Evolutionary conservation across 2,888 invertebrate genomes (phyloP).

Genomic region (Lacanobia oleracea): DNA sequence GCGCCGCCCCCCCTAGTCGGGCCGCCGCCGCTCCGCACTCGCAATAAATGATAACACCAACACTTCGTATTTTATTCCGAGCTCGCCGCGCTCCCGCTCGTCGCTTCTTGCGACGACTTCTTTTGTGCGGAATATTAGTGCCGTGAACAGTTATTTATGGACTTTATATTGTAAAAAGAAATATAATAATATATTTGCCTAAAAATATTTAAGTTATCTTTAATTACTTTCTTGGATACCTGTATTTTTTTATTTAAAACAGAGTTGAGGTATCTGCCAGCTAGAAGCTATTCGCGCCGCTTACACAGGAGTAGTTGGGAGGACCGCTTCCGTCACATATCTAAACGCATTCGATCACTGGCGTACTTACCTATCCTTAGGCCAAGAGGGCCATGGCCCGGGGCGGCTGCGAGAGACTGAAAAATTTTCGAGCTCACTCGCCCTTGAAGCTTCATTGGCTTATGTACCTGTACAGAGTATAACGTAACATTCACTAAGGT

Average conservation of each 20-base stretch:
- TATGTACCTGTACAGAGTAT: too few relatives aligned
- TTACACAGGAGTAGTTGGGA: neutral
- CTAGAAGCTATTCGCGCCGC: neutral
- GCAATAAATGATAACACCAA: conserved; percentile 49
- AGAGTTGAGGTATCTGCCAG: neutral
- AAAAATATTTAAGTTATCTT: conserved; percentile 14
- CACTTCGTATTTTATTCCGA: conserved; percentile 79
- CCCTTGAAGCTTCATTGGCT: too few relatives aligned
- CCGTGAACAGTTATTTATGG: conserved; percentile 24
- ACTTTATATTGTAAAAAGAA: conserved; percentile 41
- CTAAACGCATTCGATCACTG: neutral
- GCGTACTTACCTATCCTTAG: too few relatives aligned
- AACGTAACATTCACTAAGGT: too few relatives aligned
- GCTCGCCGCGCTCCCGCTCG: conserved; percentile 86
- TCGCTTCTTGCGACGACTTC: neutral
- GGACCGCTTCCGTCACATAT: neutral
- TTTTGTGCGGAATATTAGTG: conserved; percentile 17
- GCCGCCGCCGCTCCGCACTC: conserved; percentile 23
- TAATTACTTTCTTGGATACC: conserved; percentile 8
- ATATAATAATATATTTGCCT: conserved; percentile 27
- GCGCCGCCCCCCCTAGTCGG: conserved; percentile 62
- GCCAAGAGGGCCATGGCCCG: too few relatives aligned
- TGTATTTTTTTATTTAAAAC: neutral
- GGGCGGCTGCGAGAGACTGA: too few relatives aligned
- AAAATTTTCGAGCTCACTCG: too few relatives aligned